These are phyloP conservation scores for Barbus barbus DNA, from an alignment of 2,113 vertebrate genomes.

Conservation along the genomic window DNA sequence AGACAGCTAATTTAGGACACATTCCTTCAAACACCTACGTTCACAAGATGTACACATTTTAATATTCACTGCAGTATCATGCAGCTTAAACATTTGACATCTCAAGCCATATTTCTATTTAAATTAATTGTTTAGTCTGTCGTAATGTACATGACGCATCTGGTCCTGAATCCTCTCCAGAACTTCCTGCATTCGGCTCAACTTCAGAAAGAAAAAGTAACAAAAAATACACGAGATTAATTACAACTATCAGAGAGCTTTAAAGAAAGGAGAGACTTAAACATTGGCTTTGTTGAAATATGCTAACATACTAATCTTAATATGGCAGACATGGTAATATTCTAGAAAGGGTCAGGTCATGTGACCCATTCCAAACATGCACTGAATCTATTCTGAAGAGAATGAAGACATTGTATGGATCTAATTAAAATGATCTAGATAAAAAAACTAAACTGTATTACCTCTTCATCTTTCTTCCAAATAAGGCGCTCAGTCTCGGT, in stretches of 20 bases:
- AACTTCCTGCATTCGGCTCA: constrained; percentile 90
- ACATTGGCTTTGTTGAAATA: constrained; percentile 15
- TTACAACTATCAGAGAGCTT: neutral
- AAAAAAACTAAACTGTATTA: constrained; percentile 54
- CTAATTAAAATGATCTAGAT: neutral
- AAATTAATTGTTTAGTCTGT: neutral
- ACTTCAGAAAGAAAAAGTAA: constrained; percentile 64
- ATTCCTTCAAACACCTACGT: neutral
- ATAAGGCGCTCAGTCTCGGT: constrained; percentile 85
- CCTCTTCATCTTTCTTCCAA: constrained; percentile 93
- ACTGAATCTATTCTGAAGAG: neutral
- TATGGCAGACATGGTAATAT: no score
- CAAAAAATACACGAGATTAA: neutral
- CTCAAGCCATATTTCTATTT: neutral
- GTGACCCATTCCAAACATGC: neutral
- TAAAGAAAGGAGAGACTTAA: neutral
- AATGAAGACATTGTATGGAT: neutral
- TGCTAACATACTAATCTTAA: neutral
- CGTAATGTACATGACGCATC: constrained; percentile 72
- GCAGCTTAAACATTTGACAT: neutral
- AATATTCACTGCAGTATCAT: neutral
- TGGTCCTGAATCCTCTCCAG: constrained; percentile 90
- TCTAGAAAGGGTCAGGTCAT: no score
- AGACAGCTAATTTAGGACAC: no score
- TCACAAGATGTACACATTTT: neutral